Evolutionary conservation across 2,797 vertebrate species (phyloP), one percentile per base, ranked within the genome.

Genomic region (Sciaenops ocellatus): DNA sequence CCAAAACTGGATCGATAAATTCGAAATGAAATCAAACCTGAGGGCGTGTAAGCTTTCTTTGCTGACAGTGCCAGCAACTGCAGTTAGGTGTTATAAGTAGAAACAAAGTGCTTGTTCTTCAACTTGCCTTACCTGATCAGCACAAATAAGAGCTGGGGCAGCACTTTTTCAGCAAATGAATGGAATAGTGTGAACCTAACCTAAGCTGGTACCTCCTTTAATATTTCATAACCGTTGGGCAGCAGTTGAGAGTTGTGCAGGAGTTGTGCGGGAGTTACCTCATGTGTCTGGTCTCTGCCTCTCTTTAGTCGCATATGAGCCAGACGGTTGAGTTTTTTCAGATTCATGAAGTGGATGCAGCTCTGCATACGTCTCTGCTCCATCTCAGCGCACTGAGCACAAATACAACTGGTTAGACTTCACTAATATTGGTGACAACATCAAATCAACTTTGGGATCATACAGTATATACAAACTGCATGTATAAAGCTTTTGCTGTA

Each of bases 291-390:
- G 86, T 99, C 98, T 85, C 98, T 94, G 44, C 96, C 97, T 78
- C 95, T 98, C 94, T 99, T 99, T 18, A 99, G 94, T 2, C 98
- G 95, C 92, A 99, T 99, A 48, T 99, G 98, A 55, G 98, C 98
- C 90, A 99, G 87, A 3, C 98, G 97, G 87, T 99, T 99, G 16
- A 99, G 96, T 87, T 99, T 99, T 93, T 99, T 99, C 80, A 99
- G 91, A 26, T 97, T 98, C 96, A 99, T 99, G 93, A 99, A 99
- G 86, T 97, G 97, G 15, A 98, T 97, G 9, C 98, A 98, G 87
- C 97, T 96, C 91, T 98, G 96, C 66, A 98, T 95, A 0, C 96
- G 96, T 61, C 85, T 96, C 84, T 97, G 95, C 34, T 99, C 98
- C 0, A 99, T 96, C 88, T 99, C 98, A 0, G 80, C 70, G 57